Base-by-base conservation (phyloP, 2,797 vertebrate genomes). In the Limosa lapponica region DNA sequence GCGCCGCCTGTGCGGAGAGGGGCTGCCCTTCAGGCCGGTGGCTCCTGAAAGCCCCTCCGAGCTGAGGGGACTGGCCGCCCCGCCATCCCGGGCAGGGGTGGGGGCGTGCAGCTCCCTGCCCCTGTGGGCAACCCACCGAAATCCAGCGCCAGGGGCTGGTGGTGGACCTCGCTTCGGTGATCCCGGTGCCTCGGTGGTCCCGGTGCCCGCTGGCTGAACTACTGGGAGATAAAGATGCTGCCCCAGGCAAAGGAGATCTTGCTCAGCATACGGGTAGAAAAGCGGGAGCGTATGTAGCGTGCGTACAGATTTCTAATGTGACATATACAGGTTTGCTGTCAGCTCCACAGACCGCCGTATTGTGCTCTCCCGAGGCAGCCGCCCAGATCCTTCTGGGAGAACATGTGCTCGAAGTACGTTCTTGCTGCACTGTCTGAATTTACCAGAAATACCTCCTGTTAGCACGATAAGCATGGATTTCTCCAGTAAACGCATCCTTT, bases 251-350 rank as follows among this genome's bases (percentile, higher is more conserved):
- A 41, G 32, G 16, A 18, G 7, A 2, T 13, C 5, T 39, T 6
- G 2, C 62, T 27, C 16, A 3, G 64, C 10, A 1, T 16, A 6
- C 6, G 9, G 10, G 61, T 13, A 2, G 36, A 12, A 8, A 5
- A 49, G 52, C 11, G 9, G 59, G 30, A 36, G 5, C 6, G 22
- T 17, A 3, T 8, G 0, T 8, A 15, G 32, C 19, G 0, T 5
- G 32, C 2, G 1, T 6, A 6, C 4, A 1, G 48, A 0, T 4
- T 32, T 7, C 27, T 28, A 3, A 14, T 6, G 66, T 28, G 51
- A 36, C 27, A 36, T 4, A 3, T 36, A 4, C 43, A 6, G 89
- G 7, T 69, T 30, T 49, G 27, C 23, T 30, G 70, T 8, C 30
- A n/a, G 78, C 59, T 75, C 49, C 18, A 0, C 83, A 14, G 83